Evolutionary conservation across 2,113 vertebrate genomes (phyloP).

Genomic region (Ailurus styani): DNA sequence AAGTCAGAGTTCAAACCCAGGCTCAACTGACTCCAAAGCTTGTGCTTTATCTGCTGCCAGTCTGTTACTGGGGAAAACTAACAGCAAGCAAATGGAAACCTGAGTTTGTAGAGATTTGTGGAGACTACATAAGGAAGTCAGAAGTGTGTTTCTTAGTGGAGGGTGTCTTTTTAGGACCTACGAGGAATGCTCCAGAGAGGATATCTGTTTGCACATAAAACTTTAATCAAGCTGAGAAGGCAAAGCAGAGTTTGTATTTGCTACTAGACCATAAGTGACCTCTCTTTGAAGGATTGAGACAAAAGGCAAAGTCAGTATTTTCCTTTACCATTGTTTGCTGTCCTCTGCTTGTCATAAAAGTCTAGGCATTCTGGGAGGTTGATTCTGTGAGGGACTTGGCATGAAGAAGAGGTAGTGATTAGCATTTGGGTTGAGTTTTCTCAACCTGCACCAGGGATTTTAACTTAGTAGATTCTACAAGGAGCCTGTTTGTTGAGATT

Average conservation of each 20-base stretch:
- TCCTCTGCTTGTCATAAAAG: neutral
- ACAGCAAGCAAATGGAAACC: neutral
- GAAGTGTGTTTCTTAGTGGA: neutral
- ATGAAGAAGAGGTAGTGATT: neutral
- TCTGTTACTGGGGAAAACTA: neutral
- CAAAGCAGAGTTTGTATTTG: neutral
- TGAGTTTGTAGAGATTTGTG: neutral
- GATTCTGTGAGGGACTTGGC: neutral
- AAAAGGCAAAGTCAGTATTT: neutral
- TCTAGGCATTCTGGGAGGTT: neutral
- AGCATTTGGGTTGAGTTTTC: neutral
- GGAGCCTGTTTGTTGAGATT: neutral
- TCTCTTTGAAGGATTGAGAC: neutral
- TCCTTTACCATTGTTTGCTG: neutral
- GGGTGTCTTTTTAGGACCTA: neutral
- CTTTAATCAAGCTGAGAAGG: neutral
- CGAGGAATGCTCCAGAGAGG: neutral
- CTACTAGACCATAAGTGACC: neutral
- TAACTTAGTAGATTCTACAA: neutral
- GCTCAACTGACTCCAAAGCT: neutral
- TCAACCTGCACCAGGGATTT: neutral
- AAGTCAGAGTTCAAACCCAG: neutral
- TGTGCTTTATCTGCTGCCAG: neutral
- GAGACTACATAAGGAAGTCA: neutral
- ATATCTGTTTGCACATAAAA: neutral